These are phyloP conservation scores for Sussaba pulchella DNA, from an alignment of 2,888 invertebrate species.

Conservation along the genomic window DNA sequence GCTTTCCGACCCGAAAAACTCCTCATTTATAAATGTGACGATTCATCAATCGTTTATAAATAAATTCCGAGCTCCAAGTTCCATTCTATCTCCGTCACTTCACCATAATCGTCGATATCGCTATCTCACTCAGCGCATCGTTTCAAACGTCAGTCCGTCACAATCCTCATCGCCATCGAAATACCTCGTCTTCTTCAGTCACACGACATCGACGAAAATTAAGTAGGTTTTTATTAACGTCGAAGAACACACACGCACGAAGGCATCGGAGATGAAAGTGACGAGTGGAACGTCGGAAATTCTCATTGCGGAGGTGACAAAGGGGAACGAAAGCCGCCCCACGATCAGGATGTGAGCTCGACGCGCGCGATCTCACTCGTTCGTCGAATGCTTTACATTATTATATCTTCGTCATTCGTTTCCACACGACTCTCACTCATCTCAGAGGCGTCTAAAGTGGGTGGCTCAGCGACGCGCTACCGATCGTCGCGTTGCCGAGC, in stretches of 20 bases:
- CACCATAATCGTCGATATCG: no score
- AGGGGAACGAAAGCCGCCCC: constrained; percentile 70
- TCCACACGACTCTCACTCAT: constrained; percentile 45
- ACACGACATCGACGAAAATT: constrained; percentile 49
- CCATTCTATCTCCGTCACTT: no score
- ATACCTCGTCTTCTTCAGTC: not conserved
- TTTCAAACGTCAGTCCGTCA: no score
- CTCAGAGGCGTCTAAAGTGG: constrained; percentile 79
- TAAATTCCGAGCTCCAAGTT: no score
- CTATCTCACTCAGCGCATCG: no score
- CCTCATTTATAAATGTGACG: no score
- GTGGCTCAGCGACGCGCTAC: constrained; percentile 79
- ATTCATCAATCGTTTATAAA: no score
- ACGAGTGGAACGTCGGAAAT: constrained; percentile 56
- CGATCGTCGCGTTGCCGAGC: constrained; percentile 50
- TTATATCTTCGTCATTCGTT: not conserved
- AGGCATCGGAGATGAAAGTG: constrained; percentile 71
- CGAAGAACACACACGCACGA: constrained; percentile 28
- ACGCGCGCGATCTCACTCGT: constrained; percentile 47
- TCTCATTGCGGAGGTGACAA: constrained; percentile 77
- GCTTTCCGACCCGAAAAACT: no score
- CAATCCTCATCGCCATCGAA: no score
- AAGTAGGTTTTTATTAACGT: constrained; percentile 79
- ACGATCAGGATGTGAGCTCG: constrained; percentile 41
- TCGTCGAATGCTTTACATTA: constrained; percentile 17